Evolutionary conservation across 1,140 invertebrate species (phyloP), one percentile per base, ranked within the genome.

Genomic region (Aphelenchoides besseyi): DNA sequence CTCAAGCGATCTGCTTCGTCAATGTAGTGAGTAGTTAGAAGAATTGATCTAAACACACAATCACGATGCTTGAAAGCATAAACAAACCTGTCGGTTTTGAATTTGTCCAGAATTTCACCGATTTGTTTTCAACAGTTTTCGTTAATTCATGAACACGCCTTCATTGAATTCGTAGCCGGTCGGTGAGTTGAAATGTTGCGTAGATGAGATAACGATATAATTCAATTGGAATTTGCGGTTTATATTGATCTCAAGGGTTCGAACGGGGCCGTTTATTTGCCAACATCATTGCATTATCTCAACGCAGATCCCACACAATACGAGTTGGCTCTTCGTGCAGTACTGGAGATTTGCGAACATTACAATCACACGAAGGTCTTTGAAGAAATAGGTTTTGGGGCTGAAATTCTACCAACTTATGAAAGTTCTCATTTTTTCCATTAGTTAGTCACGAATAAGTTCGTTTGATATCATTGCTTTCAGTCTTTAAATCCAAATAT

Each of bases 221-320:
- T 87, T 9, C 85, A 89, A 79, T 79, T 90, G 9, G 86, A 89
- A 80, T 89, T 88, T 74, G 88, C 88, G 3, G 87, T 90, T 74
- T 88, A 89, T 30, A 87, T 91, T 69, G 90, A 91, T 82, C 90
- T 91, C 79, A 90, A 90, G 18, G 89, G 88, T 16, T 90, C 89
- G 16, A 90, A 90, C 85, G 89, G 89, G 9, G 86, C 89, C 75
- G 88, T 89, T 1, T 82, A 85, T 48, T 79, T 85, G n/a, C 86
- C 88, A 0, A 79, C 84, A 3, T 89, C 89, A 0, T 85, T 90
- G 5, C 89, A 90, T 81, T 88, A 87, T 79, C 85, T 88, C 26
- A 85, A 85, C 74, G 79, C 84, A 0, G 81, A 84, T 68, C 82
- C 84, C 2, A 90, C 89, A 83, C 86, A 88, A 68, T 90, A 90